Percentiles rank a stretch among this genome's conserved stretches.
Evolutionary conservation across 2,113 vertebrate genomes (phyloP).

Genomic region (Desmodus rotundus): DNA sequence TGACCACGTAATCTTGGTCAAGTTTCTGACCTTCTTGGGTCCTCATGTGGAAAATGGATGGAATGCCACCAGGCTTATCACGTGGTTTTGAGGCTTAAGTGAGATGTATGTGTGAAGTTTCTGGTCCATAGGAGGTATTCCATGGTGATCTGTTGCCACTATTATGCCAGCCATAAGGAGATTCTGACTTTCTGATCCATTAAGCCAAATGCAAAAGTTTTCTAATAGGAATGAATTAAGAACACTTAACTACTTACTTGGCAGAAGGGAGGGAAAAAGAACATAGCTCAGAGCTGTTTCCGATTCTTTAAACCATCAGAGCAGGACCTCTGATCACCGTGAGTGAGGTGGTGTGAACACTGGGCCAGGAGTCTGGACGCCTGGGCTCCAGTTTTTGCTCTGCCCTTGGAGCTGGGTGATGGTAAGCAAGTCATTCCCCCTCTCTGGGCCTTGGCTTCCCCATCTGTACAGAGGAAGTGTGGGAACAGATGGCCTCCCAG

Average conservation of each 20-base stretch:
- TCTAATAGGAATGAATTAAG: not conserved
- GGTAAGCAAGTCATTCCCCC: not conserved
- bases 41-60: not conserved
- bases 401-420: not conserved
- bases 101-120: not conserved
- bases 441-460: not conserved
- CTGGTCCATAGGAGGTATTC: not conserved
- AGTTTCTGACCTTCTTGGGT: not conserved
- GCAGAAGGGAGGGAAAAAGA: not conserved
- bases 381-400: not conserved
- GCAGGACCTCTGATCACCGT: not conserved
- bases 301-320: not conserved
- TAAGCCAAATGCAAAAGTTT: not conserved
- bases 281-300: not conserved
- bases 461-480: not conserved
- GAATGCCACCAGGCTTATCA: not conserved
- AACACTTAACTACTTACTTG: not conserved
- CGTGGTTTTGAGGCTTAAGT: not conserved
- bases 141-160: not conserved
- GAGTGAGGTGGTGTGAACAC: conserved; percentile 18
- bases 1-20: not conserved
- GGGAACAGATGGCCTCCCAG: not conserved
- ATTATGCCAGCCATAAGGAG: not conserved
- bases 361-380: not conserved
- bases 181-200: not conserved